These are phyloP conservation scores for Crenichthys baileyi DNA, from an alignment of 2,797 vertebrate species.

Conservation along the genomic window DNA sequence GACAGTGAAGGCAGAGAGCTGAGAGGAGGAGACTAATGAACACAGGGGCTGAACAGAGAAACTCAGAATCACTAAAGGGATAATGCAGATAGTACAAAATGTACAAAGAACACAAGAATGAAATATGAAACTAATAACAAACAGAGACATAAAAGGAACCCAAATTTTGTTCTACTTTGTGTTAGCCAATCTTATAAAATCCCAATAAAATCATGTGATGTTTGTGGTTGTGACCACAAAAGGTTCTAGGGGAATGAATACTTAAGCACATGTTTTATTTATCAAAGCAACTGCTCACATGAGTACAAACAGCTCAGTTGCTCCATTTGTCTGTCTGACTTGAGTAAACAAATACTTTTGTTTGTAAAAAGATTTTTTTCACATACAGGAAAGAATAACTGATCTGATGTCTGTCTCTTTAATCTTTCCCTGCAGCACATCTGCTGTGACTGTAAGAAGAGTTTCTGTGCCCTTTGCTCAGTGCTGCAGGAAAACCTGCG, in stretches of 20 bases:
- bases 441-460: constrained; percentile 96
- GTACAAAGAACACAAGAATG: too few species aligned
- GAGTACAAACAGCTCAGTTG: constrained; percentile 5
- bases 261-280: neutral
- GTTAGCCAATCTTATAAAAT: neutral
- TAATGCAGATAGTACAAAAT: too few species aligned
- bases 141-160: too few species aligned
- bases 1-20: too few species aligned
- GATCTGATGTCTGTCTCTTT: constrained; percentile 15
- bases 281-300: neutral
- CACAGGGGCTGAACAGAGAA: too few species aligned
- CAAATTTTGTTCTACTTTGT: neutral
- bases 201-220: neutral
- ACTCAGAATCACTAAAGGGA: too few species aligned
- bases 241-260: neutral
- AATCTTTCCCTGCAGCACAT: constrained; percentile 82
- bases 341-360: constrained; percentile 1
- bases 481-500: constrained; percentile 91
- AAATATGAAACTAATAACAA: too few species aligned
- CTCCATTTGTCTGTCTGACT: constrained; percentile 26
- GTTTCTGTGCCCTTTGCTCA: constrained; percentile 94
- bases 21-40: too few species aligned
- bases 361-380: constrained; percentile 2
- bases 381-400: constrained; percentile 19
- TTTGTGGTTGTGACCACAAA: neutral